A percentile compares a stretch with the other conserved stretches of the same genome.
Conservation (phyloP, 2,113 vertebrate species). For the Neomonachus schauinslandi region DNA sequence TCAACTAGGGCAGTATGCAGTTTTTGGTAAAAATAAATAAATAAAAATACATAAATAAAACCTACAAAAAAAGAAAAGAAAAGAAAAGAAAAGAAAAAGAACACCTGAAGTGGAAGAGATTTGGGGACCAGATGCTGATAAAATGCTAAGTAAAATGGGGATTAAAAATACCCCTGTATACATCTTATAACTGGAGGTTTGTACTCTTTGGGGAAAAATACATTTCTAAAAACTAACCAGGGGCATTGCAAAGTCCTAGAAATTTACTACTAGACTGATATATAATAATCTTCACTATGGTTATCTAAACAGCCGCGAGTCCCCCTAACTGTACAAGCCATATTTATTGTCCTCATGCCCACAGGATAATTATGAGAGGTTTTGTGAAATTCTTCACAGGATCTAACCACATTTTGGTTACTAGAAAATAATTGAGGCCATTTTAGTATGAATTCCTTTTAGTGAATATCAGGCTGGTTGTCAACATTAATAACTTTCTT, state of each 20-base stretch:
- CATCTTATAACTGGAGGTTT: not conserved
- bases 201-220: not conserved
- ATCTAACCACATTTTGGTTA: not conserved
- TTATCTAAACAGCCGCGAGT: not conserved
- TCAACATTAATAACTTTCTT: not conserved
- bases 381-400: not conserved
- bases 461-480: not conserved
- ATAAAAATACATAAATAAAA: not conserved
- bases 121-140: not conserved
- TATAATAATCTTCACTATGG: not conserved
- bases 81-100: not conserved
- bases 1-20: not conserved
- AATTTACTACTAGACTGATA: not conserved
- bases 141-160: not conserved
- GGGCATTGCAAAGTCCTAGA: not conserved
- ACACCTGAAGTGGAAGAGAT: not conserved
- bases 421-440: not conserved
- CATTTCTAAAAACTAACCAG: not conserved
- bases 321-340: not conserved
- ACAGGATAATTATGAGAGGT: not conserved
- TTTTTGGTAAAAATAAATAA: not conserved
- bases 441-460: conserved; percentile 15
- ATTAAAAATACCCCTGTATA: not conserved
- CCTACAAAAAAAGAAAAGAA: not conserved
- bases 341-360: not conserved